A percentile compares a stretch with the other conserved stretches of the same genome.
Evolutionary conservation across 2,888 invertebrate species (phyloP).

Genomic region (Balanococcus diminutus): DNA sequence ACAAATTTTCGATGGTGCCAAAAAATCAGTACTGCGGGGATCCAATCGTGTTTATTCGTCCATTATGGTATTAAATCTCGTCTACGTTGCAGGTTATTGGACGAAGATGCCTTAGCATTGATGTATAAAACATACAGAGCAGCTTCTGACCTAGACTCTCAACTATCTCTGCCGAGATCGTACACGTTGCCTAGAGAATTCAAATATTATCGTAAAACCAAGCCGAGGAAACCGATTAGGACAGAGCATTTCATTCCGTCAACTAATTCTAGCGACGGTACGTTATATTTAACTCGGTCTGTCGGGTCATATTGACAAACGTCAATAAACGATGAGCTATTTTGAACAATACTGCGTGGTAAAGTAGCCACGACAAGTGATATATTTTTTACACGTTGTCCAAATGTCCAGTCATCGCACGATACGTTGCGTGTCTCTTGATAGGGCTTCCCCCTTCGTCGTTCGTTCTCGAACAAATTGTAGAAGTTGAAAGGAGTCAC

Average conservation of each 20-base stretch:
- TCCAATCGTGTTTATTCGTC: no score
- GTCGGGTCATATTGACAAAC: background rate
- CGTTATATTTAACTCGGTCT: background rate
- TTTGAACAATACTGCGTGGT: background rate
- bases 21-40: no score
- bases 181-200: slow-evolving; percentile 86
- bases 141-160: slow-evolving; percentile 75
- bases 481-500: background rate
- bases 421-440: background rate
- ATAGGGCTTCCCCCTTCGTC: background rate
- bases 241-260: slow-evolving; percentile 76
- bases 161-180: slow-evolving; percentile 78
- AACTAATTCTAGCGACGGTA: slow-evolving; percentile 85
- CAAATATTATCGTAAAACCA: slow-evolving; percentile 73
- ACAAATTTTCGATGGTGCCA: no score
- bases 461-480: background rate
- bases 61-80: background rate
- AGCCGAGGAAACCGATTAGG: slow-evolving; percentile 67
- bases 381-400: background rate
- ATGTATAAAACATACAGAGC: slow-evolving; percentile 65
- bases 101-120: slow-evolving; percentile 57
- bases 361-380: background rate
- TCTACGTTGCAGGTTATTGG: slow-evolving; percentile 52
- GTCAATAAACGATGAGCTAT: background rate
- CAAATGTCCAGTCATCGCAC: background rate